Conservation (phyloP, 2,888 invertebrate genomes). For the Ophion costatus region DNA sequence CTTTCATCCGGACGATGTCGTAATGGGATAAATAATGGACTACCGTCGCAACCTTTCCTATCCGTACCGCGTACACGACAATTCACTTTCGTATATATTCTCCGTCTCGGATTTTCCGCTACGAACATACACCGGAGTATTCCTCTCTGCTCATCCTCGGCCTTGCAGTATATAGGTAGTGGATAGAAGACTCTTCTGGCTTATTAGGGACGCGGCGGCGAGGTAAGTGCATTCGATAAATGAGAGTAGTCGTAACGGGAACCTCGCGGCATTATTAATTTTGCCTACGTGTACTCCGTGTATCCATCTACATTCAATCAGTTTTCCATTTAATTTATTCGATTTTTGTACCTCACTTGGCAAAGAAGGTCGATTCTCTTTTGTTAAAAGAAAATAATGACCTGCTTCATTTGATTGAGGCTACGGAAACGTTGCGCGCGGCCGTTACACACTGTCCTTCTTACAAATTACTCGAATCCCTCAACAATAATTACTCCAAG, state of each 20-base stretch:
- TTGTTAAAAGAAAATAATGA: no score
- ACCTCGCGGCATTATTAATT: not conserved
- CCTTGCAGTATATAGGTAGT: not conserved
- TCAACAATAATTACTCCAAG: no score
- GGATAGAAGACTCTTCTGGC: not conserved
- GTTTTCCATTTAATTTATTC: conserved; percentile 14
- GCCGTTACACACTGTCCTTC: no score
- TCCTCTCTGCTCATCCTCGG: not conserved
- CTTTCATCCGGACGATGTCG: conserved; percentile 43
- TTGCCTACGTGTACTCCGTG: conserved; percentile 1
- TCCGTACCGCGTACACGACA: conserved; percentile 54
- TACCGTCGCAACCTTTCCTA: conserved; percentile 50
- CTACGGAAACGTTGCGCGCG: no score
- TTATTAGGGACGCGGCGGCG: conserved; percentile 21
- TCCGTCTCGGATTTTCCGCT: conserved; percentile 22
- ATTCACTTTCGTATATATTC: conserved; percentile 55
- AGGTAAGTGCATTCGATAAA: conserved; percentile 36
- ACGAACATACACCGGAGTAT: not conserved
- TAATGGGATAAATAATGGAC: conserved; percentile 65
- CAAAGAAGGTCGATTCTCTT: not conserved
- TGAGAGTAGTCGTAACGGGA: conserved; percentile 30
- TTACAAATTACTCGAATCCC: no score
- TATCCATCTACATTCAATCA: not conserved
- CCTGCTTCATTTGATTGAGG: no score
- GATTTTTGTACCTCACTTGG: not conserved